phyloP scores from a whole-genome alignment of 2,113 vertebrate genomes.

The Barbus barbus region DNA sequence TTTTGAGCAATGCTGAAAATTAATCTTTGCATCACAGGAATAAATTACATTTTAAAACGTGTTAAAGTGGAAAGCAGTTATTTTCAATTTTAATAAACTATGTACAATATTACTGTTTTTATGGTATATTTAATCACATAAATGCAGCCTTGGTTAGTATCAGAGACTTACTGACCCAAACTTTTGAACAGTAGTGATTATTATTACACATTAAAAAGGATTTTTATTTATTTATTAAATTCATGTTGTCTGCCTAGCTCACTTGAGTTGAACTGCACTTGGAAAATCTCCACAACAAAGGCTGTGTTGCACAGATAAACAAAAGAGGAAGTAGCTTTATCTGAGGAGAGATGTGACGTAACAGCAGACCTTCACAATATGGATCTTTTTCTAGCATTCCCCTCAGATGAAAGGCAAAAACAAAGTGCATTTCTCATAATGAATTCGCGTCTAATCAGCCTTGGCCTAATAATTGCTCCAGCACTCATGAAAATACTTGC shows the following conservation, averaged over 20 bases:
- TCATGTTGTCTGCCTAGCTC: neutral
- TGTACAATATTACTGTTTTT: neutral
- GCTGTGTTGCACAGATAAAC: neutral
- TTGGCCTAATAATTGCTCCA: slow-evolving; percentile 57
- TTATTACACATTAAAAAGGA: neutral
- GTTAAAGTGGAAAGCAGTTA: too few species aligned
- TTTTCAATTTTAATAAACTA: too few species aligned
- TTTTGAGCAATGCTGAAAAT: too few species aligned
- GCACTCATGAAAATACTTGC: slow-evolving; percentile 54
- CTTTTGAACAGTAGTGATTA: neutral
- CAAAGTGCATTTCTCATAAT: slow-evolving; percentile 55
- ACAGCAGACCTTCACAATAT: slow-evolving; percentile 38
- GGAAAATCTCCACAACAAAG: slow-evolving; percentile 37
- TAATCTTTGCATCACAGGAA: too few species aligned
- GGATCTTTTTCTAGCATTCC: slow-evolving; percentile 8
- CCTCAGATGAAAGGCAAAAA: slow-evolving; percentile 47
- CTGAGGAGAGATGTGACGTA: slow-evolving; percentile 52
- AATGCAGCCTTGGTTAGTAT: neutral
- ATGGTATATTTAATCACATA: neutral
- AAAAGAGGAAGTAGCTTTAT: slow-evolving; percentile 33
- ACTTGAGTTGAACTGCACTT: neutral
- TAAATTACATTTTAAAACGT: too few species aligned
- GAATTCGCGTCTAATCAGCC: slow-evolving; percentile 62
- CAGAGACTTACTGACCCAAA: neutral
- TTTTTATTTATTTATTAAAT: neutral